Evolutionary conservation across 2,888 invertebrate species (phyloP), one percentile per base, ranked within the genome.

Genomic region (Macropis europaea): DNA sequence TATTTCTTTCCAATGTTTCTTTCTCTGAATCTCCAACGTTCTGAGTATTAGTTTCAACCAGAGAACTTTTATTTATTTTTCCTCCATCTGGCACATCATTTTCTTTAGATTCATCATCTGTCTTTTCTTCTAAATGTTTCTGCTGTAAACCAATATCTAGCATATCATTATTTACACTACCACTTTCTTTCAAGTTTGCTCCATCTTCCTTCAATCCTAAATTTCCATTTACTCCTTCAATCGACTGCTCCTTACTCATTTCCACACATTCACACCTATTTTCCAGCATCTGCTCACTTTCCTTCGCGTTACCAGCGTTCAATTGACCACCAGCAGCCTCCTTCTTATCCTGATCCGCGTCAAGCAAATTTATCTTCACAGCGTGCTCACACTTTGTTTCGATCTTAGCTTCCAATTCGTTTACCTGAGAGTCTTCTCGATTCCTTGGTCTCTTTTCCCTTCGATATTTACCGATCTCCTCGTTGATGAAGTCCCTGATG

Each of bases 401-500:
- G 6, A 2, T 11, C 9, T 5, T n/a, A 2, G 2, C 2, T 0
- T 2, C 17, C 3, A 26, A 5, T 7, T 28, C 13, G 15, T 5
- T 7, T 1, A 17, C 17, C 6, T 52, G 13, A 28, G 9, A 2
- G 2, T 45, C 28, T 4, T 11, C 11, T 6, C 9, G 6, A 9
- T 6, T 45, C 30, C 11, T 24, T 2, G 30, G 54, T 7, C 45
- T 9, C 11, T 64, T 64, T 1, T 64, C 63, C 38, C 88, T 76
- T 2, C 86, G 73, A 63, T 85, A 89, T 73, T 89, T 91, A 87
- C 83, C 92, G 83, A 89, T 92, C 90, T 81, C 92, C 90, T 79
- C 92, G 90, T 82, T 93, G 85, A 79, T 92, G 86, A 79, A 93
- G 92, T 77, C 92, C n/a, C 89, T 78, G 50, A 90, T 89, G 28